Percentiles rank a stretch among this genome's conserved stretches.
Evolutionary conservation across 2,797 vertebrate species (phyloP).

Genomic region (Phyllotis vaccarum): DNA sequence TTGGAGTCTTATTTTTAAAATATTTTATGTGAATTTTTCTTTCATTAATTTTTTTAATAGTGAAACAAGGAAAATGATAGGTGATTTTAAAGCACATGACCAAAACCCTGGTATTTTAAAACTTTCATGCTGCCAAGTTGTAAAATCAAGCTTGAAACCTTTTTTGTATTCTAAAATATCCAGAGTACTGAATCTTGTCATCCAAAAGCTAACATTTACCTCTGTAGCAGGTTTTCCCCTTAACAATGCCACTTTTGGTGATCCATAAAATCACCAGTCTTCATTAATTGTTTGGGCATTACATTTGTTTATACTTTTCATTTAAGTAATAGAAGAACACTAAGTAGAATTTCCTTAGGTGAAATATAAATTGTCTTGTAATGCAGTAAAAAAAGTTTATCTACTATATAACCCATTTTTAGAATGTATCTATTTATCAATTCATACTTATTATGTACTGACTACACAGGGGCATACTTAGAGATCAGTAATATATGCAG

Average conservation of each 20-base stretch:
- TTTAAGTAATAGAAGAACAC: not conserved
- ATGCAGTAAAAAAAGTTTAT: slow-evolving; percentile 34
- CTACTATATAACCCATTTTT: slow-evolving; percentile 28
- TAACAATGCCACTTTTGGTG: not conserved
- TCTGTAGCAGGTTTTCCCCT: not conserved
- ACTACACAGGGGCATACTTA: slow-evolving; percentile 40
- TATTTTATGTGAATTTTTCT: not conserved
- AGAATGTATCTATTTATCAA: slow-evolving; percentile 52
- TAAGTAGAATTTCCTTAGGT: not conserved
- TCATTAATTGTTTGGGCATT: not conserved
- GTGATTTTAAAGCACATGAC: not conserved
- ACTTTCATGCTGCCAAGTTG: not conserved
- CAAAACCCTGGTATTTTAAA: not conserved
- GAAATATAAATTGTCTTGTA: slow-evolving; percentile 45
- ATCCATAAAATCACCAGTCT: not conserved
- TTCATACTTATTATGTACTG: not conserved
- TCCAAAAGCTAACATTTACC: not conserved
- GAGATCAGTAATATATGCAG: not conserved
- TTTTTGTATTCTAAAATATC: slow-evolving; percentile 12
- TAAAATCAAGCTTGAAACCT: not conserved
- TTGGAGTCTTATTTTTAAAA: not conserved
- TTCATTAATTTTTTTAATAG: not conserved
- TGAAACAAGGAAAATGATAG: not conserved
- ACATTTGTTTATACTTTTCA: not conserved
- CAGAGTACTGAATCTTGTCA: not conserved